Evolutionary conservation across 1,140 invertebrate genomes (phyloP), one percentile per base, ranked within the genome.

Genomic region (Brachionus manjavacas): DNA sequence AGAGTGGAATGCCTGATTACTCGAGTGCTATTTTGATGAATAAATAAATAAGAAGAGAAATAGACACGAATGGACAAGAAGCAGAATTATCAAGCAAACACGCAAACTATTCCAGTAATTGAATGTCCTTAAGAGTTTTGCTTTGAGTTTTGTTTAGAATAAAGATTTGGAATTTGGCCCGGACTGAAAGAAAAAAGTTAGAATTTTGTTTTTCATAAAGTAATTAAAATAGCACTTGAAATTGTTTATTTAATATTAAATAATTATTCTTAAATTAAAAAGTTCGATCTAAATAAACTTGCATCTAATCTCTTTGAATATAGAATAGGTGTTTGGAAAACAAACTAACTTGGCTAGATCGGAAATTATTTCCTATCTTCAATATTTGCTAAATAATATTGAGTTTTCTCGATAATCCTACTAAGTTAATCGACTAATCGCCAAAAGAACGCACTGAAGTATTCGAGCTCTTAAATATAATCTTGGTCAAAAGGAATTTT

Each of bases 321-420:
- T 14, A 12, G 43, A 46, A 46, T 46, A 76, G 43, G 72, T 76
- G 72, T 76, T 49, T 49, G 31, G 25, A 72, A 72, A 72, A 35
- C n/a, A 76, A 76, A 76, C 41, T 76, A 76, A 76, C 16, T 49
- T 4, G 16, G 41, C 46, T 46, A 49, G 12, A 76, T 49, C 72
- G 72, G 72, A 76, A 76, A 76, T 76, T 76, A 76, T 76, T 76
- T 76, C 72, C 72, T 76, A 76, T 76, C 39, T 76, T 76, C 72
- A 76, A 76, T 76, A 76, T 76, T 76, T 76, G 46, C 72, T 31
- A 23, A 25, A 43, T 25, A 76, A 46, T 49, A 35, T 49, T 35
- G 46, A 25, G 31, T 43, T 39, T 72, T 41, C 16, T 43, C 68
- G 68, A 72, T 76, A 76, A 76, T 76, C 72, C 72, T 8, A 43